Conservation (phyloP, 2,113 vertebrate genomes). For the Hypomesus transpacificus region DNA sequence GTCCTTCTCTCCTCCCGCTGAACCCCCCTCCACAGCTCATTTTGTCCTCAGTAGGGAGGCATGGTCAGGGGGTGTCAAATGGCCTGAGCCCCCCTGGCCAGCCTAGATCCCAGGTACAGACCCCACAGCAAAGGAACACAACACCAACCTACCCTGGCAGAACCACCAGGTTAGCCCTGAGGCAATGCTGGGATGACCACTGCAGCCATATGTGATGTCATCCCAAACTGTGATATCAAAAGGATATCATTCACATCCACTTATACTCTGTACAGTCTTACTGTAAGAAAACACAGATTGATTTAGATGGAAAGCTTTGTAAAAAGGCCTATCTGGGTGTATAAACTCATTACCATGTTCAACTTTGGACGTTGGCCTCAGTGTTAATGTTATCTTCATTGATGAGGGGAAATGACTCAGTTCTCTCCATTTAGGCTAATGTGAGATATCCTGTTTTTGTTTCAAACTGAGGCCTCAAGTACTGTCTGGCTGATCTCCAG, state of each 20-base stretch:
- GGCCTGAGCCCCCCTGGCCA: slow-evolving; percentile 37
- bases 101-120: slow-evolving; percentile 52
- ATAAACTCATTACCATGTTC: too few species aligned
- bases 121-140: background rate
- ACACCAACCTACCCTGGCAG: background rate
- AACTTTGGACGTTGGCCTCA: background rate
- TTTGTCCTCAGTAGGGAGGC: slow-evolving; percentile 34
- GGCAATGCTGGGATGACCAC: background rate
- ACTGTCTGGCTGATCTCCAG: slow-evolving; percentile 15
- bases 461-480: slow-evolving; percentile 36
- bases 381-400: slow-evolving; percentile 29
- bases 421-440: slow-evolving; percentile 27
- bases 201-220: too few species aligned
- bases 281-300: too few species aligned
- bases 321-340: too few species aligned
- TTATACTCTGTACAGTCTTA: too few species aligned
- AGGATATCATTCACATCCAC: too few species aligned
- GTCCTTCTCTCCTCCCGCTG: slow-evolving; percentile 34
- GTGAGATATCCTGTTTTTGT: slow-evolving; percentile 61
- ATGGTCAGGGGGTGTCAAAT: slow-evolving; percentile 27
- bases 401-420: slow-evolving; percentile 43
- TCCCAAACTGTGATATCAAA: too few species aligned
- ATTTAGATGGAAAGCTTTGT: too few species aligned
- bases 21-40: slow-evolving; percentile 47
- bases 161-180: background rate